phyloP scores from a whole-genome alignment of 1,140 invertebrate genomes.

The Onthophagus taurus region DNA sequence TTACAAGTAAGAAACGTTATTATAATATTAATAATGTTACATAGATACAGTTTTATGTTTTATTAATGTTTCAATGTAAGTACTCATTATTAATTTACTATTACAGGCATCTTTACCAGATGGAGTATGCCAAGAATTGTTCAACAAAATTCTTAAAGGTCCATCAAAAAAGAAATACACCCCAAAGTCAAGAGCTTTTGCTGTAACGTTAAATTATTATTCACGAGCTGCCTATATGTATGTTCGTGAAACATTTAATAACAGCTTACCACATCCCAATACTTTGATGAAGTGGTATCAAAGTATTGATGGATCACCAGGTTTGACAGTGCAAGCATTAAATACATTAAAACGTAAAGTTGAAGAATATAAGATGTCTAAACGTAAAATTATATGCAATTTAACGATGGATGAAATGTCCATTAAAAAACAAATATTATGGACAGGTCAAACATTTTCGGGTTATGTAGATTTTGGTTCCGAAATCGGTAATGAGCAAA shows the following conservation, averaged over 20 bases:
- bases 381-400: conserved; percentile 17
- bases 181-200: conserved; percentile 7
- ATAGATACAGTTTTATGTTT: no score
- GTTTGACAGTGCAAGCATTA: conserved; percentile 35
- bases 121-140: background rate
- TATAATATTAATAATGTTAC: no score
- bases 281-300: conserved; percentile 37
- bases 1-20: background rate
- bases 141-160: background rate
- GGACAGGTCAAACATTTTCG: conserved; percentile 13
- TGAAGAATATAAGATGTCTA: background rate
- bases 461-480: conserved; percentile 11
- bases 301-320: conserved; percentile 31
- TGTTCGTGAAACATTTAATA: conserved; percentile 21
- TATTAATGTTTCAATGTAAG: no score
- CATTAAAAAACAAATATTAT: conserved; percentile 32
- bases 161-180: conserved; percentile 7
- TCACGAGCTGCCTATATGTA: conserved; percentile 8
- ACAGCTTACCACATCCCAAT: conserved; percentile 31
- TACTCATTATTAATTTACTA: background rate
- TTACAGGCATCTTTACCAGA: background rate
- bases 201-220: conserved; percentile 12
- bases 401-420: conserved; percentile 37
- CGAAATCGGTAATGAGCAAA: conserved; percentile 21
- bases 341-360: conserved; percentile 26